A percentile compares a stretch with the other conserved stretches of the same genome.
These are phyloP conservation scores for Cyprinus carpio DNA, from an alignment of 2,113 vertebrate species.

Conservation along the genomic window DNA sequence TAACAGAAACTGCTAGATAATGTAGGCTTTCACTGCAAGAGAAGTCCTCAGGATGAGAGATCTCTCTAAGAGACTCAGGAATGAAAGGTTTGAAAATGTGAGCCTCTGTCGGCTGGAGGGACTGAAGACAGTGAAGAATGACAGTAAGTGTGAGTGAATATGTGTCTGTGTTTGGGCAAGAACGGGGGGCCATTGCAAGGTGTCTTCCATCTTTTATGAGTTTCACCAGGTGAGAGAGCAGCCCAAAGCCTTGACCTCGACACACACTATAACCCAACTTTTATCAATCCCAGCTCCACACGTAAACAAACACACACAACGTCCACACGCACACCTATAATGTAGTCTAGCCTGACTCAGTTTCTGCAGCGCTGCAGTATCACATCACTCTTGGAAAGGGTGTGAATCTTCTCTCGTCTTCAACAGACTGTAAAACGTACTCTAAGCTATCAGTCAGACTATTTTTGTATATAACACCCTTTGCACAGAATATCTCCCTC, in stretches of 20 bases:
- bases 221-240: slow-evolving; percentile 61
- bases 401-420: slow-evolving; percentile 32
- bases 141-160: too few species aligned
- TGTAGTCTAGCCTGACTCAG: neutral
- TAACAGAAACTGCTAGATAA: neutral
- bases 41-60: neutral
- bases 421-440: slow-evolving; percentile 22
- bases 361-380: neutral
- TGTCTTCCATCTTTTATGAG: slow-evolving; percentile 69
- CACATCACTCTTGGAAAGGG: neutral
- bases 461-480: neutral
- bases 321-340: neutral
- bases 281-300: slow-evolving; percentile 49
- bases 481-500: neutral
- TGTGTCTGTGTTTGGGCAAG: too few species aligned
- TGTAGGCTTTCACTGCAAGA: neutral
- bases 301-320: neutral
- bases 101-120: neutral
- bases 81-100: slow-evolving; percentile 26
- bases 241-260: slow-evolving; percentile 59
- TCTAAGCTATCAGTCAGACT: slow-evolving; percentile 16
- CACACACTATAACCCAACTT: slow-evolving; percentile 47
- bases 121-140: too few species aligned
- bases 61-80: neutral
- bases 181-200: too few species aligned